phyloP scores from a whole-genome alignment of 2,888 invertebrate species.

The Blomia tropicalis region DNA sequence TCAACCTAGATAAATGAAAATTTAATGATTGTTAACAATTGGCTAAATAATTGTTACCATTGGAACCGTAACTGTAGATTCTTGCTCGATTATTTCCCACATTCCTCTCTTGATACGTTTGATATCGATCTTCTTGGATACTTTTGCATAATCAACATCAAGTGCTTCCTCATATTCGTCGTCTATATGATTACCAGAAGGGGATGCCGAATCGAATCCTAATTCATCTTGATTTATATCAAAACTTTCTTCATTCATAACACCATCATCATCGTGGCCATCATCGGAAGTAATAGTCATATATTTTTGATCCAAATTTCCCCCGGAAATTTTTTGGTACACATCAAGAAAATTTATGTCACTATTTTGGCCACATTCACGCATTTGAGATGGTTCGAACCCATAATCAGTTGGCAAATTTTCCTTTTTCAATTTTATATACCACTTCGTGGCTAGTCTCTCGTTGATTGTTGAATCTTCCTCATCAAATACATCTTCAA shows the following conservation, averaged over 20 bases:
- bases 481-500: background rate
- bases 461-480: too few relatives aligned
- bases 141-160: conserved; percentile 59
- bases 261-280: conserved; percentile 5
- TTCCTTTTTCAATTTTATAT: background rate
- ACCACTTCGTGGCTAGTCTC: too few relatives aligned
- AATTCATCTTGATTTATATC: background rate
- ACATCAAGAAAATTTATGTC: background rate
- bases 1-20: too few relatives aligned
- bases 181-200: conserved; percentile 22
- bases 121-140: conserved; percentile 73
- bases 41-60: background rate
- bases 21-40: too few relatives aligned
- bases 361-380: conserved; percentile 1
- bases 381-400: conserved; percentile 15
- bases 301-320: background rate
- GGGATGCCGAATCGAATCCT: background rate
- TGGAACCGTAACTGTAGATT: background rate
- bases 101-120: conserved; percentile 59
- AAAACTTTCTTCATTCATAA: background rate
- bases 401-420: conserved; percentile 20
- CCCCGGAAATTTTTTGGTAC: background rate
- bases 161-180: conserved; percentile 43
- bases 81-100: conserved; percentile 46
- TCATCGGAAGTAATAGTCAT: background rate